A percentile compares a stretch with the other conserved stretches of the same genome.
These are phyloP conservation scores for Alitta virens DNA, from an alignment of 2,888 invertebrate species.

Conservation along the genomic window DNA sequence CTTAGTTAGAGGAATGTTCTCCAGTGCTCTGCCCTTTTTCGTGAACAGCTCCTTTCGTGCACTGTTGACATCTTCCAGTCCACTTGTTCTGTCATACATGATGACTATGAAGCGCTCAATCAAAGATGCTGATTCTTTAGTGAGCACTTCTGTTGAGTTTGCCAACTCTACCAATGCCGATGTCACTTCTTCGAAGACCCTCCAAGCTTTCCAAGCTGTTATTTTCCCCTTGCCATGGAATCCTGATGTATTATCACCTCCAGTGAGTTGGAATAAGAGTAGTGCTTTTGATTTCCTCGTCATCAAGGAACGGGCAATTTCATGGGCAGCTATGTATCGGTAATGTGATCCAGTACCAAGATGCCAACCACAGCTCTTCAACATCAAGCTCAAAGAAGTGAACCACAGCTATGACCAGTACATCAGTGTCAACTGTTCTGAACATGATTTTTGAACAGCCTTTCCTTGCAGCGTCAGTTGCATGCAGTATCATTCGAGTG, in stretches of 20 bases:
- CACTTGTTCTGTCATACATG: slow-evolving; percentile 27
- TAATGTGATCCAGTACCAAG: too few relatives aligned
- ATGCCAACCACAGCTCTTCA: too few relatives aligned
- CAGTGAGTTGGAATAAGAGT: neutral
- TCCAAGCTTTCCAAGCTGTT: slow-evolving; percentile 1
- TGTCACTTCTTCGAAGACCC: neutral
- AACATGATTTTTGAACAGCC: too few relatives aligned
- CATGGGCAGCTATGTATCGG: neutral
- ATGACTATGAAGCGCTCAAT: slow-evolving; percentile 30
- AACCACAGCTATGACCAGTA: too few relatives aligned
- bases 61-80: slow-evolving; percentile 17
- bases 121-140: too few relatives aligned
- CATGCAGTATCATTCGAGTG: too few relatives aligned
- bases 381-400: too few relatives aligned
- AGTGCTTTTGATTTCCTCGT: neutral
- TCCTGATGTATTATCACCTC: neutral
- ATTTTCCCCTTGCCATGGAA: slow-evolving; percentile 1
- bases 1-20: slow-evolving; percentile 28
- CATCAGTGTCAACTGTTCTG: too few relatives aligned
- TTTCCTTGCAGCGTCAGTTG: too few relatives aligned
- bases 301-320: neutral
- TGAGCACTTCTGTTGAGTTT: too few relatives aligned
- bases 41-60: slow-evolving; percentile 27
- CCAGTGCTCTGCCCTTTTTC: slow-evolving; percentile 12
- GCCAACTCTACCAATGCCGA: too few relatives aligned